Conservation (phyloP, 2,113 vertebrate species). For the Caracal caracal region DNA sequence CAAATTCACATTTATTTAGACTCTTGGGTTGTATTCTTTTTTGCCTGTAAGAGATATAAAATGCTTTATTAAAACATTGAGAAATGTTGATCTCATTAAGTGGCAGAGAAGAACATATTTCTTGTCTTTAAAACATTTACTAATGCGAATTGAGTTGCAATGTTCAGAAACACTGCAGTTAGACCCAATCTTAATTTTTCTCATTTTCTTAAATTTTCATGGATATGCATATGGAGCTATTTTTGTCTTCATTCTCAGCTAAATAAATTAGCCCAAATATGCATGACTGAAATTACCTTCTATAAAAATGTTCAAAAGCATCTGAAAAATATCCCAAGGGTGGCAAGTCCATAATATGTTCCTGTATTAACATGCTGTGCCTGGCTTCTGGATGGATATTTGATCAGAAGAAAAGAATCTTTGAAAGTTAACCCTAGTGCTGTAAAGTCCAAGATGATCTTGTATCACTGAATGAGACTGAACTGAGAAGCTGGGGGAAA, state of each 20-base stretch:
- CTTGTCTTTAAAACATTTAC: conserved; percentile 63
- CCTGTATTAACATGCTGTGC: conserved; percentile 56
- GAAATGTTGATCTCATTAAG: conserved; percentile 62
- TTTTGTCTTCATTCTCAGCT: conserved; percentile 58
- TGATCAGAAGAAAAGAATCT: conserved; percentile 28
- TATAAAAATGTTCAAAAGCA: conserved; percentile 57
- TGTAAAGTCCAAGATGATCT: conserved; percentile 21
- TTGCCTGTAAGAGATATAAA: not conserved
- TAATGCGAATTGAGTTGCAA: not conserved
- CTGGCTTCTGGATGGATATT: conserved; percentile 47
- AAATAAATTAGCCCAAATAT: conserved; percentile 70
- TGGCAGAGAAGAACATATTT: conserved; percentile 50
- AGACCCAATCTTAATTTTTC: conserved; percentile 61
- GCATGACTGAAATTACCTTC: conserved; percentile 57
- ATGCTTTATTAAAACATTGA: not conserved
- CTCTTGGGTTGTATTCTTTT: not conserved
- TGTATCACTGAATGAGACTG: not conserved
- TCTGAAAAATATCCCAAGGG: conserved; percentile 58
- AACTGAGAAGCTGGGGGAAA: conserved; percentile 13
- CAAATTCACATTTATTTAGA: conserved; percentile 53
- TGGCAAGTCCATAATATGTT: conserved; percentile 49
- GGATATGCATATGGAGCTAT: conserved; percentile 48
- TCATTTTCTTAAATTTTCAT: conserved; percentile 58
- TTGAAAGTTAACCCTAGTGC: conserved; percentile 16
- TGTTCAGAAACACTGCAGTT: conserved; percentile 46